Conservation (phyloP, 2,113 vertebrate species). For the Neolamprologus ventralis region DNA sequence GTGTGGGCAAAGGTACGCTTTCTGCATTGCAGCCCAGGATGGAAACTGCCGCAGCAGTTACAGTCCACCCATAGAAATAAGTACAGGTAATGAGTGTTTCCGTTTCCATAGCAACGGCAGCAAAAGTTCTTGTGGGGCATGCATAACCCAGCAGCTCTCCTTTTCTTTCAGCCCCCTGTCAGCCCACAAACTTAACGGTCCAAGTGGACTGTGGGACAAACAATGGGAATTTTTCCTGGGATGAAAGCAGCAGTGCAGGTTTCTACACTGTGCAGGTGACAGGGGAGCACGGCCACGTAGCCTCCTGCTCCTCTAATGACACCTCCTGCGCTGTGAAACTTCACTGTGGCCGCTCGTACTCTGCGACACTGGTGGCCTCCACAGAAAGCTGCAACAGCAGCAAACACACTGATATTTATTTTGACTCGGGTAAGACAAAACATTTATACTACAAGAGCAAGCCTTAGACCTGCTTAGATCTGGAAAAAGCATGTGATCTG, state of each 20-base stretch:
- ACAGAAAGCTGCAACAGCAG: conserved; percentile 56
- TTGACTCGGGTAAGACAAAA: conserved; percentile 45
- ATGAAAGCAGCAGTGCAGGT: conserved; percentile 1
- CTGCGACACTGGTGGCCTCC: conserved; percentile 55
- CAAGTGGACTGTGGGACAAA: conserved; percentile 57
- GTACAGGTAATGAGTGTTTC: conserved; percentile 47
- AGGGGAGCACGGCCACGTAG: conserved; percentile 34
- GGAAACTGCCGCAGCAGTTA: conserved; percentile 38
- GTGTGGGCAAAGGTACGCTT: conserved; percentile 50
- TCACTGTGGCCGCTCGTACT: conserved; percentile 46
- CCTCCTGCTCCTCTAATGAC: conserved; percentile 45
- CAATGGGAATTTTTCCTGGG: conserved; percentile 50
- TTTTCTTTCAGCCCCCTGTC: conserved; percentile 41
- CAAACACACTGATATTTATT: conserved; percentile 11
- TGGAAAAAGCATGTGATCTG: neutral
- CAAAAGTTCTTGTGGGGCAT: neutral
- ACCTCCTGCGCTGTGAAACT: conserved; percentile 48
- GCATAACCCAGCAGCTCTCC: neutral
- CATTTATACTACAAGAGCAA: neutral
- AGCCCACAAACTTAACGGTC: conserved; percentile 43
- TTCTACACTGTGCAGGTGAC: conserved; percentile 46
- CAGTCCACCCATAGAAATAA: conserved; percentile 23
- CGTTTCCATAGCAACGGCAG: neutral
- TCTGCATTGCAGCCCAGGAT: conserved; percentile 29
- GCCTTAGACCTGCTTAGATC: neutral